Base-by-base conservation (phyloP, 2,113 vertebrate genomes). In the Gallinago undulata region DNA sequence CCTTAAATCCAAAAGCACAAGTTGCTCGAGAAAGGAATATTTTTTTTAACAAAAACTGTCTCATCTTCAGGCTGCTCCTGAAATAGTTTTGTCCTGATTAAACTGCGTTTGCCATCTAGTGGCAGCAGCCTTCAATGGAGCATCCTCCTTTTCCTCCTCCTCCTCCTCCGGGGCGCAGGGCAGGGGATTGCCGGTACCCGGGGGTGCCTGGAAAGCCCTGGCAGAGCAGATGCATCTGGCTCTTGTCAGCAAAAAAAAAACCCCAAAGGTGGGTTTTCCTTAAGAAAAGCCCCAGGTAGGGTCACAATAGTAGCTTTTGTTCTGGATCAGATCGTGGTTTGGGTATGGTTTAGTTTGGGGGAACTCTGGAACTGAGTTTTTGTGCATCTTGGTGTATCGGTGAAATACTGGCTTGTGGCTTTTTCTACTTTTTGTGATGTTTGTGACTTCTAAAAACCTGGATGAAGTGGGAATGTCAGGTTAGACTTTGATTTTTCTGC, bases 21-120 rank as follows among this genome's bases (percentile, higher is more conserved):
- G 31, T 77, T 90, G 28, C 18, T 11, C 0, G 1, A 76, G 63
- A 50, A 92, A 87, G 35, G n/a, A 81, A 8, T 68, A 8, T 15
- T 76, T 69, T 6, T 22, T 69, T 6, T 22, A 23, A 31, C 5
- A 60, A 64, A 89, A 93, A 23, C n/a, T 31, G 50, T 15, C 33
- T 84, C 5, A 9, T 79, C 28, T 62, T 67, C 53, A 41, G 41
- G 8, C 18, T 37, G 48, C 67, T 69, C 28, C 70, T 39, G 74
- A 8, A 56, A 59, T 41, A 50, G 30, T 45, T 92, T 80, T 86
- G 63, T 92, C 82, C 92, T 93, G 84, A 43, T 89, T 81, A 94
- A 98, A 93, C 86, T 94, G 35, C 62, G 97, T 89, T 97, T 96
- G 98, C 98, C 98, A 98, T 96, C 98, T 98, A 98, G 97, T 95